These are phyloP conservation scores for Dendrolimus punctatus DNA, from an alignment of 1,140 invertebrate species.

Conservation along the genomic window DNA sequence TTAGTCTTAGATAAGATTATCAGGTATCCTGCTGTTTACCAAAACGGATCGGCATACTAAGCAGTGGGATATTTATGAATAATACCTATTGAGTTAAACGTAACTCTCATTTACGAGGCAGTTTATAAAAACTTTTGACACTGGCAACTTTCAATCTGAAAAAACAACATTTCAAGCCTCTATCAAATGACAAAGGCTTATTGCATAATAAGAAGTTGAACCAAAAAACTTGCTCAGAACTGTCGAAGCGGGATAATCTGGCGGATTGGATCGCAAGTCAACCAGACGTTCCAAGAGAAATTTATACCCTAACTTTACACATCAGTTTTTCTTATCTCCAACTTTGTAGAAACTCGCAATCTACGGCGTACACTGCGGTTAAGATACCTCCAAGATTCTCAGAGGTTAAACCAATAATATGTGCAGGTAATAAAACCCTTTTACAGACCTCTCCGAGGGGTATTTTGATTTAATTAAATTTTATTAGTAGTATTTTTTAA, in stretches of 20 bases:
- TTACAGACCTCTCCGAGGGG: too few species aligned
- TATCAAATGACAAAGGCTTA: conserved; percentile 22
- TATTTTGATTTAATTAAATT: too few species aligned
- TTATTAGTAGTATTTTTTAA: too few species aligned
- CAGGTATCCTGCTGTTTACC: too few species aligned
- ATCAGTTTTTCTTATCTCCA: conserved; percentile 55
- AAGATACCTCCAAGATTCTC: background rate
- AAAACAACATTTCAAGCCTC: conserved; percentile 8
- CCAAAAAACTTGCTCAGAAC: conserved; percentile 41
- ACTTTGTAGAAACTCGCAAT: conserved; percentile 41
- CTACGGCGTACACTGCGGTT: conserved; percentile 26
- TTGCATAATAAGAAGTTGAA: conserved; percentile 34
- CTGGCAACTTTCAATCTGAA: background rate
- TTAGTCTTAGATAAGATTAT: too few species aligned
- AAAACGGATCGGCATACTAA: too few species aligned
- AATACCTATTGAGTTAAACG: too few species aligned
- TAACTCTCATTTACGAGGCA: too few species aligned
- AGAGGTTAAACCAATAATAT: conserved; percentile 3
- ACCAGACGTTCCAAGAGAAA: conserved; percentile 49
- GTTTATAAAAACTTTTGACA: background rate
- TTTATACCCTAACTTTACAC: conserved; percentile 59
- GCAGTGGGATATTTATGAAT: too few species aligned
- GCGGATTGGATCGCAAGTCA: conserved; percentile 48
- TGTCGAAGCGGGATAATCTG: conserved; percentile 59
- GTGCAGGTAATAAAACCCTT: too few species aligned